phyloP scores from a whole-genome alignment of 2,797 vertebrate species.

The Gallirallus australis region DNA sequence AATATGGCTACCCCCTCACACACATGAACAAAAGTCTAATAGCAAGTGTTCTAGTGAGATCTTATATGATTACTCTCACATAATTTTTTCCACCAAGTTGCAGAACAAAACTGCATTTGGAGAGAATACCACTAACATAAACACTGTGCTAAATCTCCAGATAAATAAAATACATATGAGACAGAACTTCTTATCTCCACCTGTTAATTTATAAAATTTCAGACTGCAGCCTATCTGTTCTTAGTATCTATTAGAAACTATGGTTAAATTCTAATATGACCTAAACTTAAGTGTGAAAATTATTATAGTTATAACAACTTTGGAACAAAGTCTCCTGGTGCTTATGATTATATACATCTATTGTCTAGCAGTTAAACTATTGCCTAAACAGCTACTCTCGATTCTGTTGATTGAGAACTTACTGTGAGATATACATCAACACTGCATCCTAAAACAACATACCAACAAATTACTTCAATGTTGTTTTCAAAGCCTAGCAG shows the following conservation, averaged over 20 bases:
- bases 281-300: neutral
- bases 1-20: neutral
- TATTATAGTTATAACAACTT: neutral
- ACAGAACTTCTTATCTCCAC: neutral
- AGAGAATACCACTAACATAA: neutral
- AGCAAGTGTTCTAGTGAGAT: neutral
- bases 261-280: neutral
- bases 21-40: neutral
- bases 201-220: neutral
- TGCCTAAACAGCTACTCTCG: neutral
- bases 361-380: neutral
- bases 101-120: neutral
- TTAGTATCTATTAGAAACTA: neutral
- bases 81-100: neutral
- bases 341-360: neutral
- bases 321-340: neutral
- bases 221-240: neutral
- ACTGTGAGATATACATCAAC: neutral
- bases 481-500: neutral
- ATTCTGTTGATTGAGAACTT: neutral
- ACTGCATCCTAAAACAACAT: neutral
- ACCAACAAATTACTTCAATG: neutral
- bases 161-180: neutral
- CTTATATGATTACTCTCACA: neutral
- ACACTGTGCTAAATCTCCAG: neutral